These are phyloP conservation scores for Sipha maydis DNA, from an alignment of 2,888 invertebrate species.

Conservation along the genomic window DNA sequence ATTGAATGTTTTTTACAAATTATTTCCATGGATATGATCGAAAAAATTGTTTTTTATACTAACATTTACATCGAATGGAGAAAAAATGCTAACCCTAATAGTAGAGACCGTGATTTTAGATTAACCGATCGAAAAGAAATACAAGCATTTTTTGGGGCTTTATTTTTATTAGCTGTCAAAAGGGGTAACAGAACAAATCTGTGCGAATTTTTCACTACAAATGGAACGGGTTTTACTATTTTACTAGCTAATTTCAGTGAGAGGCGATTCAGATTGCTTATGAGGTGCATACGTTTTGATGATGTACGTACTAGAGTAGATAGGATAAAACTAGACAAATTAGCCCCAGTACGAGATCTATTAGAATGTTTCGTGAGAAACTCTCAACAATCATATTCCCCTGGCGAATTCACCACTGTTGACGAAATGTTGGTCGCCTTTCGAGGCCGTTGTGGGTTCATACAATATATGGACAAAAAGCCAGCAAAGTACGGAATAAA, in stretches of 20 bases:
- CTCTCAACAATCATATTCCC: too few species aligned
- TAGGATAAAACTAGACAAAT: too few species aligned
- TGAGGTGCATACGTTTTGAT: too few species aligned
- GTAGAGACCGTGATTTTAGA: background rate
- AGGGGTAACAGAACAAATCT: background rate
- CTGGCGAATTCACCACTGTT: too few species aligned
- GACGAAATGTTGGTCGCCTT: too few species aligned
- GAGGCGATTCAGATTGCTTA: too few species aligned
- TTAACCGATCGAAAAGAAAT: background rate
- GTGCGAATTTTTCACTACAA: background rate
- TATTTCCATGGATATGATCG: background rate
- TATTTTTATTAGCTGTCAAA: background rate
- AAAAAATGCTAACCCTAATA: background rate
- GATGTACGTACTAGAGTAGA: too few species aligned
- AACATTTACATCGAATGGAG: slow-evolving; percentile 4
- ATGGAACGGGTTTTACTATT: background rate
- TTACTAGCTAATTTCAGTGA: background rate
- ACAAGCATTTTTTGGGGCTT: background rate
- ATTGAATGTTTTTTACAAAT: slow-evolving; percentile 1
- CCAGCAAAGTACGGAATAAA: slow-evolving; percentile 5
- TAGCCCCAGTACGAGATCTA: too few species aligned
- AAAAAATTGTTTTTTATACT: background rate
- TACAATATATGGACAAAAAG: background rate
- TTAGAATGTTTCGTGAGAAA: too few species aligned
- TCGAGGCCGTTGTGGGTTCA: background rate